phyloP scores from a whole-genome alignment of 2,113 vertebrate genomes.

The Prochilodus magdalenae region DNA sequence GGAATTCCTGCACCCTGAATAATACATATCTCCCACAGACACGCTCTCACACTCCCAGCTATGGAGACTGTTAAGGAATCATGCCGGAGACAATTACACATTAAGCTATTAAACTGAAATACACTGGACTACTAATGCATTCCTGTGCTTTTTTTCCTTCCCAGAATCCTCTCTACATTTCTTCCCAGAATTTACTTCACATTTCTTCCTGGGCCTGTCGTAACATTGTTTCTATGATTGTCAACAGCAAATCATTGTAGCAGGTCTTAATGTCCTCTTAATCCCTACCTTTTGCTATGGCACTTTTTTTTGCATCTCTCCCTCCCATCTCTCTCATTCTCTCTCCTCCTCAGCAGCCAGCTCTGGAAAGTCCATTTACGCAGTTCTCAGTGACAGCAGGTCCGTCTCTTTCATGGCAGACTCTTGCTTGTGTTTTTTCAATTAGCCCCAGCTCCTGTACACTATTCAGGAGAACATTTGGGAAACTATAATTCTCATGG shows the following conservation, averaged over 20 bases:
- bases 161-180: slow-evolving; percentile 25
- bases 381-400: slow-evolving; percentile 77
- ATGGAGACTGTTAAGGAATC: slow-evolving; percentile 4
- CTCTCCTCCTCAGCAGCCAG: slow-evolving; percentile 58
- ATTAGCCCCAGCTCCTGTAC: slow-evolving; percentile 79
- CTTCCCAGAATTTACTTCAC: slow-evolving; percentile 40
- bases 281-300: neutral
- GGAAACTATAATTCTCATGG: slow-evolving; percentile 81
- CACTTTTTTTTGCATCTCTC: slow-evolving; percentile 3
- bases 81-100: slow-evolving; percentile 26
- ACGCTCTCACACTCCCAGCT: neutral
- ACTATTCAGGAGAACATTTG: slow-evolving; percentile 75
- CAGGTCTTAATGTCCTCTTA: neutral
- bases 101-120: slow-evolving; percentile 11
- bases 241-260: neutral
- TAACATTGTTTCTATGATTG: neutral
- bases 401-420: slow-evolving; percentile 77
- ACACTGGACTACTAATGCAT: slow-evolving; percentile 21
- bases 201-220: neutral
- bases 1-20: slow-evolving; percentile 29
- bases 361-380: slow-evolving; percentile 81
- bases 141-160: slow-evolving; percentile 43
- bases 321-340: slow-evolving; percentile 9
- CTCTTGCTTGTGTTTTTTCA: slow-evolving; percentile 80
- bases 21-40: slow-evolving; percentile 36